A percentile compares a stretch with the other conserved stretches of the same genome.
Evolutionary conservation across 92 coral and sea anemone species (phyloP).

Genomic region (Phenganax stokvisi): DNA sequence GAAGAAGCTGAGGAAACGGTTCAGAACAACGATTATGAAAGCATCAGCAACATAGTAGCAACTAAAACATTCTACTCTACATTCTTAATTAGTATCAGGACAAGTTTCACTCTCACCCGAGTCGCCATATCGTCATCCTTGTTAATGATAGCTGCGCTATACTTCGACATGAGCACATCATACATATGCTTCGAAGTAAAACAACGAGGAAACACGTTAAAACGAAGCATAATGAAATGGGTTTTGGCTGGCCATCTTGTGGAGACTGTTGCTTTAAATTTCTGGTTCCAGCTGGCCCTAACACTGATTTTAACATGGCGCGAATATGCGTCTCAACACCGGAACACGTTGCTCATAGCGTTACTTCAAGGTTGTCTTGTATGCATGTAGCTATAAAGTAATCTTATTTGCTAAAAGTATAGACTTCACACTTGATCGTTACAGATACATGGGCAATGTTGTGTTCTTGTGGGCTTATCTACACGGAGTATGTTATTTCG

Average conservation of each 20-base stretch:
- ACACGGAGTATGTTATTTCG: slow-evolving; percentile 17
- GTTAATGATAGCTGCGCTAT: slow-evolving; percentile 6
- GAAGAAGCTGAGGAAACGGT: not conserved
- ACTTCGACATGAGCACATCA: slow-evolving; percentile 4
- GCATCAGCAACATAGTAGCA: not conserved
- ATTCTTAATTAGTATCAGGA: slow-evolving; percentile 12
- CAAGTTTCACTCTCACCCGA: slow-evolving; percentile 8
- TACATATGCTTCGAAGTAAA: slow-evolving; percentile 20
- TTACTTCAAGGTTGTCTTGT: slow-evolving; percentile 7
- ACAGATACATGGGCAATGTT: slow-evolving; percentile 10
- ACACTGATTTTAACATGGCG: slow-evolving; percentile 17
- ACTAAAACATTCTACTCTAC: not conserved
- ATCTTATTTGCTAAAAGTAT: slow-evolving; percentile 9
- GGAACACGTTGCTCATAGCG: not conserved
- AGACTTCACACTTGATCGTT: not conserved
- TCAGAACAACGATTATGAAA: slow-evolving; percentile 1
- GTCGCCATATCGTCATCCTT: not conserved
- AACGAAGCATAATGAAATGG: slow-evolving; percentile 3
- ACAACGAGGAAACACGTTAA: not conserved
- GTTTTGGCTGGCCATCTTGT: slow-evolving; percentile 15
- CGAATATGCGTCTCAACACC: not conserved
- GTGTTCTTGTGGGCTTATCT: slow-evolving; percentile 19
- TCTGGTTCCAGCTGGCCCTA: slow-evolving; percentile 20
- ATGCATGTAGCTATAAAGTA: not conserved
- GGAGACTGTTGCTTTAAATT: not conserved